A percentile compares a stretch with the other conserved stretches of the same genome.
These are phyloP conservation scores for Pseudopleuronectes americanus DNA, from an alignment of 2,797 vertebrate species.

Conservation along the genomic window DNA sequence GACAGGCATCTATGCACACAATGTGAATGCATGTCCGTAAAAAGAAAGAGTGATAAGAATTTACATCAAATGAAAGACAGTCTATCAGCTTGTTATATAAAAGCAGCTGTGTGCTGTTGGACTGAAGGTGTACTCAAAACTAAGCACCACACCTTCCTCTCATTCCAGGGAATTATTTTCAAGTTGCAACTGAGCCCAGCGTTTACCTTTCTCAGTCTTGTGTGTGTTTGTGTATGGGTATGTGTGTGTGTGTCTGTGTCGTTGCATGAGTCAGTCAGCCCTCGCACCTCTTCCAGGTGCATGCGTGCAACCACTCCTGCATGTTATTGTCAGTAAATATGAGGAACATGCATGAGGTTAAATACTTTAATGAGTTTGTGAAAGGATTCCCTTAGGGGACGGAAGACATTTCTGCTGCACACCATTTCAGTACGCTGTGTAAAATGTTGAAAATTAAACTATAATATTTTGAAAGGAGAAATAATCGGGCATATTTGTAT, in stretches of 20 bases:
- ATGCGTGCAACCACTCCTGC: conserved; percentile 23
- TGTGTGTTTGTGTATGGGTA: conserved; percentile 19
- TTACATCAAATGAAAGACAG: background rate
- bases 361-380: conserved; percentile 56
- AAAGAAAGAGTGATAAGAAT: background rate
- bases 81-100: background rate
- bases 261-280: conserved; percentile 26
- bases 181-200: conserved; percentile 59
- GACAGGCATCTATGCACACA: background rate
- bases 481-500: background rate
- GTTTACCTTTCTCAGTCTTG: conserved; percentile 22
- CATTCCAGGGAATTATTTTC: conserved; percentile 37
- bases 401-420: conserved; percentile 11
- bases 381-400: conserved; percentile 27
- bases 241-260: background rate
- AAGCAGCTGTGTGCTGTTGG: conserved; percentile 7
- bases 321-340: conserved; percentile 46
- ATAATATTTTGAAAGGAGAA: background rate
- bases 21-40: background rate
- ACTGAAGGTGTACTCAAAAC: background rate
- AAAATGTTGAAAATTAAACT: too few relatives aligned
- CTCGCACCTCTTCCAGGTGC: conserved; percentile 31
- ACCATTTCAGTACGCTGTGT: conserved; percentile 1
- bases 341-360: conserved; percentile 44
- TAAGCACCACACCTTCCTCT: conserved; percentile 3